These are phyloP conservation scores for Octomys mimax DNA, from an alignment of 2,797 vertebrate species.

Conservation along the genomic window DNA sequence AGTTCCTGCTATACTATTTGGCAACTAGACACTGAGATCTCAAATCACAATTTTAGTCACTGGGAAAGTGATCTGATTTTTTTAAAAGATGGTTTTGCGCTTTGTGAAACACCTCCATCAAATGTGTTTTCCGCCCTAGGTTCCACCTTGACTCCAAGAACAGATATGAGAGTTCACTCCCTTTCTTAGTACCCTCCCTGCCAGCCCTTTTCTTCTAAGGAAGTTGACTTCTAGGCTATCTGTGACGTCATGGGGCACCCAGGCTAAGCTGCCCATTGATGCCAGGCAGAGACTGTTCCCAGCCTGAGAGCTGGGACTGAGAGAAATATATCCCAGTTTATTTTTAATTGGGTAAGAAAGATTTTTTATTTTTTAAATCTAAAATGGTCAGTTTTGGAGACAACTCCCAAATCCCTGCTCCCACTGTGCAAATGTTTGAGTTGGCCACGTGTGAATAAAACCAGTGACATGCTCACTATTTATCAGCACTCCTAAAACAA, in stretches of 20 bases:
- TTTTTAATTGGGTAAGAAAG: constrained; percentile 25
- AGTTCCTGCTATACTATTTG: constrained; percentile 47
- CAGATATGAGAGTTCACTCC: not conserved
- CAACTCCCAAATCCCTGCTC: not conserved
- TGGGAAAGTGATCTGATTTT: constrained; percentile 36
- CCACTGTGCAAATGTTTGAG: not conserved
- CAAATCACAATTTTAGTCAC: constrained; percentile 32
- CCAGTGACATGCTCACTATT: not conserved
- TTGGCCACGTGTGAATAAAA: not conserved
- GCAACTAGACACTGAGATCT: constrained; percentile 1
- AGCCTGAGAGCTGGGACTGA: not conserved
- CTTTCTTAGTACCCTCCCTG: not conserved
- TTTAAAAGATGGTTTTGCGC: not conserved
- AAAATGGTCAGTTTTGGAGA: constrained; percentile 38
- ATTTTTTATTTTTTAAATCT: not conserved
- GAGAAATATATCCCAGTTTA: not conserved
- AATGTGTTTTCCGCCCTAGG: not conserved
- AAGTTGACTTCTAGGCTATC: not conserved
- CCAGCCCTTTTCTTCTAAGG: not conserved
- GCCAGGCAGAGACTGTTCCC: not conserved
- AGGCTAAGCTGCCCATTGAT: not conserved
- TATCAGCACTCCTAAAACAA: constrained; percentile 17
- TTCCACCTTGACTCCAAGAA: not conserved
- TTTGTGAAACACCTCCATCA: not conserved
- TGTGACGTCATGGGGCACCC: not conserved